Evolutionary conservation across 1,140 invertebrate species (phyloP), one percentile per base, ranked within the genome.

Genomic region (Cyclina sinensis): DNA sequence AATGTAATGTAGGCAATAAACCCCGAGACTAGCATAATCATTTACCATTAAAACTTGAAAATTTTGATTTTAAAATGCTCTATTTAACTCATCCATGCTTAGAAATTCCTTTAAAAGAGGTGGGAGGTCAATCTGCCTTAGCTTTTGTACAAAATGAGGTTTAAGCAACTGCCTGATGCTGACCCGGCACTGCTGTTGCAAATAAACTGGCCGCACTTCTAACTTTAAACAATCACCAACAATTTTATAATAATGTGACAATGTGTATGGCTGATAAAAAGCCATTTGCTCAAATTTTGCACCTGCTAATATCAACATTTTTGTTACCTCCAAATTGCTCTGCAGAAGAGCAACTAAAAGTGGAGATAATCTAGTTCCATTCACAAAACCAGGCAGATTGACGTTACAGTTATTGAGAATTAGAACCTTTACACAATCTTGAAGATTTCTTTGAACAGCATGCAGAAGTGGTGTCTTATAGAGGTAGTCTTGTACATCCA

Each of bases 161-260:
- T 91, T 92, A 3, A 92, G 46, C 14, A 90, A 57, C 30, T 88
- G 87, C 11, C 92, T 76, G 1, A 92, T 91, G 70, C 88, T 89
- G 18, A 92, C 88, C 24, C 92, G 51, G 54, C 92, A 92, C 37
- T 92, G 92, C 46, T 92, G 92, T 37, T 91, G 89, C 12, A 92
- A 79, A 27, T 91, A 91, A 1, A 92, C 27, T 7, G 92, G 92
- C 70, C 92, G 39, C 0, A 92, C 86, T 27, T 92, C 90, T 5
- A 92, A 70, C n/a, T 91, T 88, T 18, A 91, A 78, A 59, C 82
- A 73, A 37, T 86, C 73, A 51, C 91, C 92, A 7, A 91, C 89
- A 1, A 85, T 91, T 32, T 86, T 85, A 48, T 91, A 92, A 84
- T 86, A 92, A 39, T 91, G 89, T 1, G 43, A 59, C 11, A 90